Conservation (phyloP, 2,113 vertebrate genomes). For the Panthera uncia region DNA sequence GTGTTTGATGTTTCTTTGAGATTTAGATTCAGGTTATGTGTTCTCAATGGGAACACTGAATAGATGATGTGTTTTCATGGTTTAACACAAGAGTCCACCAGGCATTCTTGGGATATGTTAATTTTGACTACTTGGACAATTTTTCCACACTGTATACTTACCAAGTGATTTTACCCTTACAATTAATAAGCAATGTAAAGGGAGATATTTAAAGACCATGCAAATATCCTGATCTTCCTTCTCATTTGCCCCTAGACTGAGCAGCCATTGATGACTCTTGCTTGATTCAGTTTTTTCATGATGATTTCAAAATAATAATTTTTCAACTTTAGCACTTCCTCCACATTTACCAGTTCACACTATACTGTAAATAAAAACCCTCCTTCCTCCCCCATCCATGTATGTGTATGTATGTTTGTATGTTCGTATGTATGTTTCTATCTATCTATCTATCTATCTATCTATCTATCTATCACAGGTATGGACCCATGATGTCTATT, state of each 20-base stretch:
- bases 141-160: not conserved
- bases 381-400: not conserved
- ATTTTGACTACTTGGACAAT: not conserved
- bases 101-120: not conserved
- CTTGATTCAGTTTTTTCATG: not conserved
- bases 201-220: not conserved
- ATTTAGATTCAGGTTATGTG: not conserved
- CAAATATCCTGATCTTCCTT: not conserved
- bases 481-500: not conserved
- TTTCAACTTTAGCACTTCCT: not conserved
- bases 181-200: not conserved
- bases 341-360: not conserved
- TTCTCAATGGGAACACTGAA: not conserved
- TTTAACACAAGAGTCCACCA: not conserved
- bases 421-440: no score
- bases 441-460: not conserved
- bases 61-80: not conserved
- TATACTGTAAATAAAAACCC: not conserved
- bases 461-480: not conserved
- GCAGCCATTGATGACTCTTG: not conserved
- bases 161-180: not conserved
- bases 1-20: not conserved
- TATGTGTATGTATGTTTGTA: not conserved
- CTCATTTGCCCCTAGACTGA: not conserved
- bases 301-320: not conserved